phyloP scores from a whole-genome alignment of 2,888 invertebrate genomes.

The Rosalia funebris region DNA sequence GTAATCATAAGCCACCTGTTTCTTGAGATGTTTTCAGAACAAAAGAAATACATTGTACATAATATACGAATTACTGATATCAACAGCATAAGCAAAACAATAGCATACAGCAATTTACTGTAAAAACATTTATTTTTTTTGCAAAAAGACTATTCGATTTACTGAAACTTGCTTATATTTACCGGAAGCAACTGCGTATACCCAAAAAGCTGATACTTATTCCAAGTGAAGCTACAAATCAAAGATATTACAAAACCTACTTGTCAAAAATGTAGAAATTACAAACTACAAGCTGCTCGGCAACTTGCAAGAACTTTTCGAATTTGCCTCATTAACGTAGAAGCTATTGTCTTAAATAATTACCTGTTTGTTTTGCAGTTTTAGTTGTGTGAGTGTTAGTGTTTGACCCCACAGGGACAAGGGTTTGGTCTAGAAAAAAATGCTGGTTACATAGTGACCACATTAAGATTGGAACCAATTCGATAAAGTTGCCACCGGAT shows the following conservation, averaged over 20 bases:
- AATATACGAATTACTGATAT: too few relatives aligned
- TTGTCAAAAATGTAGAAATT: not conserved
- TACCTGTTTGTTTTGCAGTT: constrained; percentile 2
- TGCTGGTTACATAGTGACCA: not conserved
- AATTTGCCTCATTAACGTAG: not conserved
- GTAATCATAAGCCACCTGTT: too few relatives aligned
- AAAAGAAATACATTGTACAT: too few relatives aligned
- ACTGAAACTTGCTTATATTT: too few relatives aligned
- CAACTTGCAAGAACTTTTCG: not conserved
- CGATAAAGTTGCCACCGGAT: too few relatives aligned
- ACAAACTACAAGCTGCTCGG: not conserved
- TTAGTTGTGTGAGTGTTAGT: constrained; percentile 2
- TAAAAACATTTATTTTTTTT: too few relatives aligned
- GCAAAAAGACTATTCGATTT: too few relatives aligned
- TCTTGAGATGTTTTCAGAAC: too few relatives aligned
- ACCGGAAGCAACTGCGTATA: too few relatives aligned
- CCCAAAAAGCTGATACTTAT: not conserved
- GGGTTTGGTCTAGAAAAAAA: not conserved
- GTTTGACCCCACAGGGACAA: not conserved
- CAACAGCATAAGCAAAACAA: too few relatives aligned
- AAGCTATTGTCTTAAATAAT: not conserved
- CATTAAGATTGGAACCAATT: too few relatives aligned
- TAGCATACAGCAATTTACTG: too few relatives aligned
- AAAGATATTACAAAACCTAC: not conserved
- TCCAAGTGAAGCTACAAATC: not conserved